Conservation (phyloP, 2,888 invertebrate species). For the Limulus polyphemus region DNA sequence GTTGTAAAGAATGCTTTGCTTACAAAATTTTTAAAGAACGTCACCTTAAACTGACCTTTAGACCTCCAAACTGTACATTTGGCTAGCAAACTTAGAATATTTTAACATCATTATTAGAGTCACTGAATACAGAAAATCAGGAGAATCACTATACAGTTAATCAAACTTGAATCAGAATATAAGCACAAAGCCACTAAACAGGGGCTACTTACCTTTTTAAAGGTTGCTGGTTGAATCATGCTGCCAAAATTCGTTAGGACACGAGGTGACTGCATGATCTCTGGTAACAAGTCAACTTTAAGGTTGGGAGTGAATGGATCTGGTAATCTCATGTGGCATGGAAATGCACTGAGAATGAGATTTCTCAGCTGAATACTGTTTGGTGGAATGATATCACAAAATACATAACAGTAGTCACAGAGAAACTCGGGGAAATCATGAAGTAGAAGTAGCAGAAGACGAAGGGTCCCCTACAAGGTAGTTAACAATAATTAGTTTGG, state of each 20-base stretch:
- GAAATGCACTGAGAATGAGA: conserved; percentile 92
- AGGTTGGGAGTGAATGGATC: conserved; percentile 97
- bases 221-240: conserved; percentile 71
- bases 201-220: conserved; percentile 57
- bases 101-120: too few relatives aligned
- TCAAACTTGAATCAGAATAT: too few relatives aligned
- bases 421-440: conserved; percentile 99
- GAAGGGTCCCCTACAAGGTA: conserved; percentile 50
- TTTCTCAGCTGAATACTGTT: conserved; percentile 99
- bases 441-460: conserved; percentile 82
- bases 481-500: too few relatives aligned
- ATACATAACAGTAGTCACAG: conserved; percentile 97
- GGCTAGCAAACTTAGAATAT: too few relatives aligned
- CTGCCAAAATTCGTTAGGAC: conserved; percentile 75
- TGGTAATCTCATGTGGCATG: conserved; percentile 92
- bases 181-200: too few relatives aligned
- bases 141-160: too few relatives aligned
- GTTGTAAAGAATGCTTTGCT: too few relatives aligned
- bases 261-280: conserved; percentile 75
- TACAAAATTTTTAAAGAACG: too few relatives aligned
- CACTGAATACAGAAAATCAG: too few relatives aligned
- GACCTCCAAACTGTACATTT: too few relatives aligned
- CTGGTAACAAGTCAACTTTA: conserved; percentile 79
- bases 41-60: too few relatives aligned
- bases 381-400: conserved; percentile 97